These are phyloP conservation scores for Pandemis corylana DNA, from an alignment of 2,888 invertebrate genomes.

Conservation along the genomic window DNA sequence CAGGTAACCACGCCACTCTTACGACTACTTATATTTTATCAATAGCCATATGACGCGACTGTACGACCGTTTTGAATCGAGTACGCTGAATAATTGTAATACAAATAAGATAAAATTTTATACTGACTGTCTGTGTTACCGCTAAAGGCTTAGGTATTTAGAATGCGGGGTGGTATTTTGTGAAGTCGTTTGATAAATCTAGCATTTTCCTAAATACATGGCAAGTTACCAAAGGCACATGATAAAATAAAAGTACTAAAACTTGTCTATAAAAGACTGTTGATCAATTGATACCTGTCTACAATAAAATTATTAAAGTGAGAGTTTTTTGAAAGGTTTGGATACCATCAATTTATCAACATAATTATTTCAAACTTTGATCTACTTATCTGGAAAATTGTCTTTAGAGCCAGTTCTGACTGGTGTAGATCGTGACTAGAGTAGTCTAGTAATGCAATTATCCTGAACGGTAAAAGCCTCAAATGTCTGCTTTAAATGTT, in stretches of 20 bases:
- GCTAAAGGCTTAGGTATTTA: too few species aligned
- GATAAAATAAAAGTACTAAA: neutral
- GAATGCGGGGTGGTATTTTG: too few species aligned
- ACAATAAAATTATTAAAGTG: neutral
- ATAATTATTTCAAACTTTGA: neutral
- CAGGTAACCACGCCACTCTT: constrained; percentile 48
- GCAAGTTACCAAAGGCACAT: neutral
- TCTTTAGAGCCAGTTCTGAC: too few species aligned
- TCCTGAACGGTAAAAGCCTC: neutral
- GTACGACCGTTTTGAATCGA: too few species aligned
- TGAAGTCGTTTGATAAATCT: neutral
- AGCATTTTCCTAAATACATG: neutral
- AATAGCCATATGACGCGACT: neutral
- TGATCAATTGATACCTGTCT: neutral
- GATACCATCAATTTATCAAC: neutral
- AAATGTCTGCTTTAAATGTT: constrained; percentile 25
- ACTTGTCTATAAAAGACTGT: neutral
- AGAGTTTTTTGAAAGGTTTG: too few species aligned
- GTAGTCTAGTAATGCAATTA: neutral
- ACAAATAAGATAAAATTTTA: too few species aligned
- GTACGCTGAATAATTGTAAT: too few species aligned
- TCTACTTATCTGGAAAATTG: too few species aligned
- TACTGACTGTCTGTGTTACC: too few species aligned
- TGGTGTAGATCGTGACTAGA: neutral
- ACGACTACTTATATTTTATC: neutral